A percentile compares a stretch with the other conserved stretches of the same genome.
Conservation (phyloP, 2,113 vertebrate genomes). For the Lepus europaeus region DNA sequence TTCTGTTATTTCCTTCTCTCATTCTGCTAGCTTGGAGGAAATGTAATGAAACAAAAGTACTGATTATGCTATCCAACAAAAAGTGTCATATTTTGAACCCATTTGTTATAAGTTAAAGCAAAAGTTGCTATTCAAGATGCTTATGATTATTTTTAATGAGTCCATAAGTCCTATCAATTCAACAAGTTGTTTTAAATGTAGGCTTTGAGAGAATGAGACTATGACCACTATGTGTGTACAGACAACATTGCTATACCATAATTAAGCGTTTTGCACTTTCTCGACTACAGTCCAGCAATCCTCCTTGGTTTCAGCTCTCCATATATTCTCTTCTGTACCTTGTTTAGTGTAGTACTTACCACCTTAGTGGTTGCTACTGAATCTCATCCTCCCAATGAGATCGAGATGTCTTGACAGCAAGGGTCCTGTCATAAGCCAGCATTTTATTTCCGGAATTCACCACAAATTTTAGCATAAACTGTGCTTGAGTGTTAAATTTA, state of each 20-base stretch:
- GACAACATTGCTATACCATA: background rate
- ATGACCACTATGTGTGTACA: fast-evolving
- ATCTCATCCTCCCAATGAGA: background rate
- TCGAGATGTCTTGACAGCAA: background rate
- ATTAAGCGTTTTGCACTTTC: background rate
- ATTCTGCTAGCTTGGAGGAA: background rate
- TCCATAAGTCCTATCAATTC: background rate
- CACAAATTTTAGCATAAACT: background rate
- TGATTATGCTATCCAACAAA: background rate
- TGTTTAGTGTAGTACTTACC: background rate
- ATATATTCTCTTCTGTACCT: background rate
- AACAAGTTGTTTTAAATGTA: background rate
- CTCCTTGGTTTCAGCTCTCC: background rate
- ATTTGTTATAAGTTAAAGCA: background rate
- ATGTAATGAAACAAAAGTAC: background rate
- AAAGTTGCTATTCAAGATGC: background rate
- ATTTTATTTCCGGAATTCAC: background rate
- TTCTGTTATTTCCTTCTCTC: background rate
- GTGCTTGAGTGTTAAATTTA: background rate
- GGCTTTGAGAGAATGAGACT: background rate
- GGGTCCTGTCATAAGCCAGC: background rate
- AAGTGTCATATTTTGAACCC: background rate
- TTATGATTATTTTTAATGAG: background rate
- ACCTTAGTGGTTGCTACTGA: background rate
- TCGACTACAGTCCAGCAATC: background rate